Conservation (phyloP, 37 sponge, comb jelly and placozoan genomes). For the Chondrilla cf. caribensis region DNA sequence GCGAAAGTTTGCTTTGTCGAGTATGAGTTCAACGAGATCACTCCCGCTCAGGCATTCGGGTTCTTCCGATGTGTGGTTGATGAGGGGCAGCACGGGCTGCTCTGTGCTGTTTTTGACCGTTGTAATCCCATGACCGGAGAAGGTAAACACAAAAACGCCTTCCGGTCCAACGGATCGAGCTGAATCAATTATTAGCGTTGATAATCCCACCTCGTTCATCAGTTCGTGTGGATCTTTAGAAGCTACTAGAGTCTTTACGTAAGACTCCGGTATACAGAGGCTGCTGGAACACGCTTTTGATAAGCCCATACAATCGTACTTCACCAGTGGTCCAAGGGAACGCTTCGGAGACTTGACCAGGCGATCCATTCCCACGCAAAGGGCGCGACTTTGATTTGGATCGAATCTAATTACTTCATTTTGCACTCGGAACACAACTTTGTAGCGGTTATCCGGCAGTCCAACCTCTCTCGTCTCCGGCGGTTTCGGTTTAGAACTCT, state of each 20-base stretch:
- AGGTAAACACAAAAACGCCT: not conserved
- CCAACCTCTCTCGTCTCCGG: too few relatives aligned
- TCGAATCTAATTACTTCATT: conserved; percentile 3
- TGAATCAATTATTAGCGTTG: not conserved
- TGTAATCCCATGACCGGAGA: conserved; percentile 23
- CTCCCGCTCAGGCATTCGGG: not conserved
- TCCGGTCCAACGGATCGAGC: conserved; percentile 3
- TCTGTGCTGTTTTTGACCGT: not conserved
- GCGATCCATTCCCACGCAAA: conserved; percentile 3
- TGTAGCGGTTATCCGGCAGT: not conserved
- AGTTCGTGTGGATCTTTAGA: not conserved
- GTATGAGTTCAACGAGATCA: not conserved
- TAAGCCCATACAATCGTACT: not conserved
- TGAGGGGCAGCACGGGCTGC: not conserved
- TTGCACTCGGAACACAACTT: not conserved
- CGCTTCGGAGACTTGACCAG: not conserved
- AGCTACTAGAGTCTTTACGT: not conserved
- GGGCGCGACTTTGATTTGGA: conserved; percentile 11
- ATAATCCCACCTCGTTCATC: not conserved
- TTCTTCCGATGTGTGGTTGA: not conserved
- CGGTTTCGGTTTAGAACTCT: not conserved
- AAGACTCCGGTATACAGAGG: not conserved
- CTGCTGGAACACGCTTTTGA: not conserved
- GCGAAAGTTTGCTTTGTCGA: conserved; percentile 10
- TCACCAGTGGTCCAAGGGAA: not conserved